Base-by-base conservation (phyloP, 2,797 vertebrate species). In the Triplophysa bombifrons region DNA sequence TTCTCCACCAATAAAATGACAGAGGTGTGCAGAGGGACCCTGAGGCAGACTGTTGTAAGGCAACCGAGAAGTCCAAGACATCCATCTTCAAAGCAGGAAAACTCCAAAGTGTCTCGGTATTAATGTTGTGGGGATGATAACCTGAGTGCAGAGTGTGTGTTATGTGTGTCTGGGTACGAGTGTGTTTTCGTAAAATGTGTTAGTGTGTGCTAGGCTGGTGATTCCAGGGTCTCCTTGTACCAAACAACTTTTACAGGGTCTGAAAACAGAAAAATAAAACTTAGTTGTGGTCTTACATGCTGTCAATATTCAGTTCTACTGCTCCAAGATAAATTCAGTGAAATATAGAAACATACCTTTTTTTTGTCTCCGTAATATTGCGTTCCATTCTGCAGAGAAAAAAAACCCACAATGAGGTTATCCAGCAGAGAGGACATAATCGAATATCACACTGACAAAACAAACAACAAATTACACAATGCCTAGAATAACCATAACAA, bases 1-100 rank as follows among this genome's bases (percentile, higher is more conserved):
- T 82, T 88, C 86, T 88, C 89, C 71, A 87, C 82, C 83, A 90
- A 84, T 91, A 91, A 93, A 89, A 90, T 2, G 76, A 87, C 74
- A 76, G 84, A 84, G 83, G 87, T 80, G 86, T 87, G 85, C 84
- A 86, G 81, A 61, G 25, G 81, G 78, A 91, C 84, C 90, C 89
- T 93, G 93, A 93, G 91, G 92, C 92, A 93, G 92, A 90, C 87
- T 69, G 82, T 89, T 90, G 90, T 93, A 94, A 94, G 93, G 93
- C 93, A 85, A 93, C 92, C 91, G 91, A 87, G 91, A 92, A 92
- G 90, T 92, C 86, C 86, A 73, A 84, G 83, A 82, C 73, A 90
- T 90, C 88, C 89, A 88, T 90, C 89, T 90, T 91, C 88, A 80
- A 30, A 86, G 46, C 86, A 89, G 88, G 91, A 88, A 90, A 60